Base-by-base conservation (phyloP, 1,140 invertebrate species). In the Sesamia nonagrioides region DNA sequence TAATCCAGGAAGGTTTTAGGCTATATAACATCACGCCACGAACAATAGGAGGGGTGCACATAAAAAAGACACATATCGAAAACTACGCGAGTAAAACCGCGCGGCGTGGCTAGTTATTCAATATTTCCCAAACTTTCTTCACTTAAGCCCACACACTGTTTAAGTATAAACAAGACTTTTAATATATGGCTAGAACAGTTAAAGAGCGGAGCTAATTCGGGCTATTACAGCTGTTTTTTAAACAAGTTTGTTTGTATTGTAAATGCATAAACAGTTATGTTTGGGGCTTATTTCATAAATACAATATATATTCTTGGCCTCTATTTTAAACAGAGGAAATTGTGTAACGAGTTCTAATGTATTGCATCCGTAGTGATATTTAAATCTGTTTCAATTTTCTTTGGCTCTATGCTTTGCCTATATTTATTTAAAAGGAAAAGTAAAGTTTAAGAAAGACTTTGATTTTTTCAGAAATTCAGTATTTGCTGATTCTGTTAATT, bases 261-360 rank as follows among this genome's bases (percentile, higher is more conserved):
- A 61, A 66, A 66, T 45, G 9, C 11, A 40, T 66, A 66, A 66
- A 66, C 61, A 66, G 21, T 18, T 8, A 7, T 45, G 61, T 42
- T 45, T 45, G 13, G 40, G 17, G 11, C 21, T 4, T 45, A 13
- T 45, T 66, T 66, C 11, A 18, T 45, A 66, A 66, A 42, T 37
- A 60, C 40, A 18, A 9, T 21, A 7, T 66, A 40, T 66, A 60
- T 45, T 40, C 40, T 45, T 42, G 61, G n/a, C 40, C 17, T 21
- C n/a, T 63, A 9, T 18, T 42, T 8, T 66, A 66, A 66, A 66
- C 61, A 45, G 6, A 66, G 56, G 56, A 66, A 66, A 0, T 8
- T 66, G 37, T n/a, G 9, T 17, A 6, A 54, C 15, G 6, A 35
- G 37, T 13, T n/a, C 8, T 42, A 15, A 66, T 42, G 15, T n/a